Conservation (phyloP, 2,888 invertebrate genomes). For the Drosophila prolongata region DNA sequence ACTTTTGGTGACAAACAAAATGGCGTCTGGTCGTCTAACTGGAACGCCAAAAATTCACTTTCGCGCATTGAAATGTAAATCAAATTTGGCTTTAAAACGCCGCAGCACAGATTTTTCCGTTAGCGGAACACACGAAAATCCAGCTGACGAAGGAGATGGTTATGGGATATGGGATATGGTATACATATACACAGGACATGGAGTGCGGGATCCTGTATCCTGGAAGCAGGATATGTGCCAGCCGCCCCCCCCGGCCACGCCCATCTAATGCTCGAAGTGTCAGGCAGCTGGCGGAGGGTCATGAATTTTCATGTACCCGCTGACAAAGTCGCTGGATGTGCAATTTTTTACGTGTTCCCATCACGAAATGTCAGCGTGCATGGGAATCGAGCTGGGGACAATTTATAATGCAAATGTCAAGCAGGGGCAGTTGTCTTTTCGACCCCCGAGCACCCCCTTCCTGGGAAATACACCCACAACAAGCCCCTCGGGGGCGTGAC, state of each 20-base stretch:
- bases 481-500: constrained; percentile 43
- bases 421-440: constrained; percentile 40
- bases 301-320: constrained; percentile 75
- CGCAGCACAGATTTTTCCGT: constrained; percentile 63
- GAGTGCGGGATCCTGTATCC: background rate
- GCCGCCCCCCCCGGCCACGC: constrained; percentile 10
- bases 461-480: background rate
- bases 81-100: constrained; percentile 68
- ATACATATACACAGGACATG: background rate
- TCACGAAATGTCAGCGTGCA: constrained; percentile 72
- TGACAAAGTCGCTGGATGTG: constrained; percentile 75
- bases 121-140: constrained; percentile 42
- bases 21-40: constrained; percentile 59
- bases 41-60: constrained; percentile 60
- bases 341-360: constrained; percentile 79
- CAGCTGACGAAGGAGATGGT: constrained; percentile 38
- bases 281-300: constrained; percentile 62
- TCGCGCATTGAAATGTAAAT: constrained; percentile 71
- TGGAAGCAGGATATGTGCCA: background rate
- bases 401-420: constrained; percentile 78
- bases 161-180: constrained; percentile 12
- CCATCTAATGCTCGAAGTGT: constrained; percentile 60
- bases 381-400: constrained; percentile 72
- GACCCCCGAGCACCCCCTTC: background rate
- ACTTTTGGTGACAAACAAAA: constrained; percentile 41